phyloP scores from a whole-genome alignment of 2,797 vertebrate genomes.

The Sylvilagus floridanus region DNA sequence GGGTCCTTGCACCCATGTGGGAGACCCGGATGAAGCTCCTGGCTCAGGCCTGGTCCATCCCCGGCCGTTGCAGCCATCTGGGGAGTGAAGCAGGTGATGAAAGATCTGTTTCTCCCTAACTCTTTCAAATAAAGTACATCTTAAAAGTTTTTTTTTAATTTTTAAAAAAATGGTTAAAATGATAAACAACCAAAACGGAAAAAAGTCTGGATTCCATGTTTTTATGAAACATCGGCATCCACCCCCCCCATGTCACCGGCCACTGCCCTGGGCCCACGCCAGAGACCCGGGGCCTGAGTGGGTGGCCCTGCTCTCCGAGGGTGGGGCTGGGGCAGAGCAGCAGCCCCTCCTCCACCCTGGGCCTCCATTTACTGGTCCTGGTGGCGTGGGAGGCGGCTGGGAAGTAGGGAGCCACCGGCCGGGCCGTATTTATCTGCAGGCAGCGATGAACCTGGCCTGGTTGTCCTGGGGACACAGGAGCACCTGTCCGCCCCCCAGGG shows the following conservation, averaged over 20 bases:
- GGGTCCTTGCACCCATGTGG: no score
- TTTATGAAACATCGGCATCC: neutral
- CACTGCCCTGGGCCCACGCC: neutral
- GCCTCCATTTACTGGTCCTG: neutral
- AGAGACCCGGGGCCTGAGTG: neutral
- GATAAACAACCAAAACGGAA: neutral
- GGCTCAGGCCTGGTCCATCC: no score
- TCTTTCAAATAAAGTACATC: no score
- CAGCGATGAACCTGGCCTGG: neutral
- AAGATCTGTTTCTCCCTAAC: no score
- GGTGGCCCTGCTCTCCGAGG: neutral
- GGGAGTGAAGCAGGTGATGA: neutral
- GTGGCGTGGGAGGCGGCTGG: rapidly evolving
- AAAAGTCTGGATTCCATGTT: neutral
- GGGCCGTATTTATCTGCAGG: neutral
- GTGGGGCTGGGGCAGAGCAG: neutral
- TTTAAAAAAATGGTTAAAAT: neutral
- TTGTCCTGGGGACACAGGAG: neutral
- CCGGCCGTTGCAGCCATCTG: no score
- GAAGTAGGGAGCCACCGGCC: rapidly evolving
- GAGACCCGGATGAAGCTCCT: no score
- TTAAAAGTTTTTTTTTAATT: neutral
- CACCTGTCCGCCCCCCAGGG: neutral
- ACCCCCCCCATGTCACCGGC: neutral
- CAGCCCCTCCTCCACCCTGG: neutral